Percentiles rank a stretch among this genome's conserved stretches.
phyloP scores from a whole-genome alignment of 2,888 invertebrate genomes.

The Macaria notata region DNA sequence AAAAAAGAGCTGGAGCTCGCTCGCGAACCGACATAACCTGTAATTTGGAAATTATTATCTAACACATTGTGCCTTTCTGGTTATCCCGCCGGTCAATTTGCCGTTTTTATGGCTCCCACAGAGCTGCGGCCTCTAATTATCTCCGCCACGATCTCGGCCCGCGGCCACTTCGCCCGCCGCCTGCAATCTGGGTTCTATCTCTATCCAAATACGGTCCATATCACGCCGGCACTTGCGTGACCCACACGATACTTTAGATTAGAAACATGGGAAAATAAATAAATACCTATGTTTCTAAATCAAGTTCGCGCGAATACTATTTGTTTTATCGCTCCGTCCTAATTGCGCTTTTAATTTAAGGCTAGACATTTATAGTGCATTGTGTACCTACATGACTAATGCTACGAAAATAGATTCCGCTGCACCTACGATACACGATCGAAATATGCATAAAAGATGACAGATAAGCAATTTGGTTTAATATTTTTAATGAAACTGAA shows the following conservation, averaged over 20 bases:
- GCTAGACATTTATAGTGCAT: slow-evolving; percentile 13
- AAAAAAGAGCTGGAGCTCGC: slow-evolving; percentile 70
- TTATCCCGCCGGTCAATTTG: slow-evolving; percentile 83
- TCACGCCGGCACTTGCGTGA: slow-evolving; percentile 21
- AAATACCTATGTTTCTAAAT: slow-evolving; percentile 58
- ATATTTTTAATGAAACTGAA: slow-evolving; percentile 47
- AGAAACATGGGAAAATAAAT: slow-evolving; percentile 75
- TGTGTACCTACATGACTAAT: slow-evolving; percentile 16
- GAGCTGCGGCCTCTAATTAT: slow-evolving; percentile 81
- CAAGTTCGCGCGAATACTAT: slow-evolving; percentile 72
- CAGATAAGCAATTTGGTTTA: slow-evolving; percentile 39
- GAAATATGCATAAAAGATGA: slow-evolving; percentile 35
- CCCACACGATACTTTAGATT: slow-evolving; percentile 45
- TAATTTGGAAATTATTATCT: slow-evolving; percentile 83
- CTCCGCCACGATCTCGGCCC: slow-evolving; percentile 76
- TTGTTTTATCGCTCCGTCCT: slow-evolving; percentile 71
- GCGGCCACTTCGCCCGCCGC: slow-evolving; percentile 44
- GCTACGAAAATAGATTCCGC: slow-evolving; percentile 23
- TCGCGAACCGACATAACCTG: slow-evolving; percentile 79
- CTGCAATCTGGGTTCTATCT: slow-evolving; percentile 38
- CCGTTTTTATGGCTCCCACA: slow-evolving; percentile 82
- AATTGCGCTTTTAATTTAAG: slow-evolving; percentile 58
- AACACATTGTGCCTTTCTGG: slow-evolving; percentile 83
- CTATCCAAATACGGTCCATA: slow-evolving; percentile 39
- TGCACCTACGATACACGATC: slow-evolving; percentile 18